A percentile compares a stretch with the other conserved stretches of the same genome.
Conservation (phyloP, 2,888 invertebrate species). For the Nomada goodeniana region DNA sequence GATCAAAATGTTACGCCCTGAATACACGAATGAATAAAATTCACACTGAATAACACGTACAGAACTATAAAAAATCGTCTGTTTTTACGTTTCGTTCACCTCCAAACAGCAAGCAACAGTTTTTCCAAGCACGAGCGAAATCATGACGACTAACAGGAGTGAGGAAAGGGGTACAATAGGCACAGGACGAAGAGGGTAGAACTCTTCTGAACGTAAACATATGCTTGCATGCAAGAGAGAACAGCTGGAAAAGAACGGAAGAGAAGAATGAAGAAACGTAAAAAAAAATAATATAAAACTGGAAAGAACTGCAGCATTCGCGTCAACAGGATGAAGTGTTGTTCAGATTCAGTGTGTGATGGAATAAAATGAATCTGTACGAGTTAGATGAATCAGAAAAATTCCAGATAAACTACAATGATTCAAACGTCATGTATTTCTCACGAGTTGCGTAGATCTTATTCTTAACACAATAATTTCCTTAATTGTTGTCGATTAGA, state of each 20-base stretch:
- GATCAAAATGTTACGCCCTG: background rate
- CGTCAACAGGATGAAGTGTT: conserved; percentile 13
- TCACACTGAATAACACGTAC: background rate
- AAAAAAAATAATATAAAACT: background rate
- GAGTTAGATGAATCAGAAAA: conserved; percentile 4
- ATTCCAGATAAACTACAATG: background rate
- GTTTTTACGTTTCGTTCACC: background rate
- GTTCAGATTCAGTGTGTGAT: background rate
- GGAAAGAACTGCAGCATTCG: background rate
- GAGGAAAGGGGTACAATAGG: background rate
- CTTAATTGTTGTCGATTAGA: background rate
- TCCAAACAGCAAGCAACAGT: background rate
- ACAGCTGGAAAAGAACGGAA: background rate
- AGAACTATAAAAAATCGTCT: background rate
- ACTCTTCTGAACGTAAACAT: conserved; percentile 14
- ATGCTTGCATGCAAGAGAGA: background rate
- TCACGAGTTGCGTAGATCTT: background rate
- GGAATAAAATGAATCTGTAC: conserved; percentile 1
- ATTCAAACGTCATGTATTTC: background rate
- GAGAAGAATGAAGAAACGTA: background rate
- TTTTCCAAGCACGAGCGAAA: background rate
- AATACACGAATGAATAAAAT: background rate
- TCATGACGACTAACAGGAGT: background rate
- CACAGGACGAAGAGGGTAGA: background rate
- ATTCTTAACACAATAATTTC: background rate